Percentiles rank a stretch among this genome's conserved stretches.
Conservation (phyloP, 2,797 vertebrate species). For the Thripadectes ignobilis region DNA sequence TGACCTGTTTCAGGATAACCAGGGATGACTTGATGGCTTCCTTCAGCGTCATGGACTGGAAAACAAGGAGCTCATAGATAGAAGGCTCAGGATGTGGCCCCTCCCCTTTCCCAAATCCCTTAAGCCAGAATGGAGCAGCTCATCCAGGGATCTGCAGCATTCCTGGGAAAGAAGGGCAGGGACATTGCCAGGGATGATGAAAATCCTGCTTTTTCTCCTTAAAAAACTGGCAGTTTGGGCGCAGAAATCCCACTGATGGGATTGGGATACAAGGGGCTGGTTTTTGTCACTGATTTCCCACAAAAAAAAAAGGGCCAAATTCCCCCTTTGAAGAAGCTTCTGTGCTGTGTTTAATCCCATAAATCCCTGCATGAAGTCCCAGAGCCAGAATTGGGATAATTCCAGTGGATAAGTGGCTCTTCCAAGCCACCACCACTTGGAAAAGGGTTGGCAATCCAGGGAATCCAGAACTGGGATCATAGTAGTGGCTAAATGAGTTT, state of each 20-base stretch:
- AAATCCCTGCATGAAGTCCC: neutral
- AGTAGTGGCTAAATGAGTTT: neutral
- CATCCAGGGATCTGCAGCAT: neutral
- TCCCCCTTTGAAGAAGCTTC: neutral
- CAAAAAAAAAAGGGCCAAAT: neutral
- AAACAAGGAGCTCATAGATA: neutral
- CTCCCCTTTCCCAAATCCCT: neutral
- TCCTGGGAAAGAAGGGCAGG: neutral
- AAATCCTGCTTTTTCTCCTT: neutral
- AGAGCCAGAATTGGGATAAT: neutral
- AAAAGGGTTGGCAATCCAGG: neutral
- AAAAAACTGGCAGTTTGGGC: neutral
- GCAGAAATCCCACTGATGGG: neutral
- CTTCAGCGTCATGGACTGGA: slow-evolving; percentile 97
- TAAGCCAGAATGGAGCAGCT: neutral
- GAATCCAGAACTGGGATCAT: too few species aligned
- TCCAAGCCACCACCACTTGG: neutral
- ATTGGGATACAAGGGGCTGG: fast-evolving
- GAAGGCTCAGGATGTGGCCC: neutral
- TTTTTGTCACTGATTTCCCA: neutral
- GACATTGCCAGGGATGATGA: neutral
- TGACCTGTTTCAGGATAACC: slow-evolving; percentile 98
- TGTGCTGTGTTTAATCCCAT: neutral
- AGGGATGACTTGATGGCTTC: slow-evolving; percentile 98
- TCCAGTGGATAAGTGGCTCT: neutral